Percentiles rank a stretch among this genome's conserved stretches.
Evolutionary conservation across 2,888 invertebrate species (phyloP).

Genomic region (Apomyelois bistriatella): DNA sequence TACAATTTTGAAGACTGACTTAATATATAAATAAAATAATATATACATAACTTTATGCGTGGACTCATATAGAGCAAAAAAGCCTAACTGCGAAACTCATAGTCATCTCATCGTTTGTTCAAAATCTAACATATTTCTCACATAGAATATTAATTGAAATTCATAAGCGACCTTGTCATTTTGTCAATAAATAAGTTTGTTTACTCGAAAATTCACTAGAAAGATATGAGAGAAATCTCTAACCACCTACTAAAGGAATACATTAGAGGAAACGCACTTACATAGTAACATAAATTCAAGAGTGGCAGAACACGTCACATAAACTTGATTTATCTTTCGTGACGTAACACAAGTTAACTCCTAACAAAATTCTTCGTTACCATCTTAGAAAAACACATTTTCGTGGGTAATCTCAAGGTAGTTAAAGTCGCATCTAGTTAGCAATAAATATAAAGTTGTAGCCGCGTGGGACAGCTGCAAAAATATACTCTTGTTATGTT

Average conservation of each 20-base stretch:
- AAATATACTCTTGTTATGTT: constrained; percentile 6
- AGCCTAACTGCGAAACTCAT: too few species aligned
- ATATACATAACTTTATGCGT: too few species aligned
- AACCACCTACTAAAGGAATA: constrained; percentile 47
- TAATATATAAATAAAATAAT: too few species aligned
- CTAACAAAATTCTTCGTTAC: constrained; percentile 58
- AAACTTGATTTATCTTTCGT: constrained; percentile 75
- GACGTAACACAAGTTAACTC: constrained; percentile 66
- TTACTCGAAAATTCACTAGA: constrained; percentile 11
- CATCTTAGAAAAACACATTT: constrained; percentile 29
- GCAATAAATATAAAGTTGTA: constrained; percentile 13
- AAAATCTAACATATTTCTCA: too few species aligned
- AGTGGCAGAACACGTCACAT: constrained; percentile 70
- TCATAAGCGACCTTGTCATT: background rate
- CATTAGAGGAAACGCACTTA: constrained; percentile 53
- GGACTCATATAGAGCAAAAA: too few species aligned
- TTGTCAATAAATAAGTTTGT: background rate
- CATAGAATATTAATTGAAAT: too few species aligned
- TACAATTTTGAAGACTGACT: too few species aligned
- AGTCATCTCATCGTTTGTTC: too few species aligned
- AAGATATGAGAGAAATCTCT: constrained; percentile 29
- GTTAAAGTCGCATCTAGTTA: constrained; percentile 8
- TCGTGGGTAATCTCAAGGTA: constrained; percentile 17
- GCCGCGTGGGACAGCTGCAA: constrained; percentile 4
- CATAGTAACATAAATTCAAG: constrained; percentile 64